Evolutionary conservation across 2,888 invertebrate genomes (phyloP), one percentile per base, ranked within the genome.

Genomic region (Eugnorisma glareosa): DNA sequence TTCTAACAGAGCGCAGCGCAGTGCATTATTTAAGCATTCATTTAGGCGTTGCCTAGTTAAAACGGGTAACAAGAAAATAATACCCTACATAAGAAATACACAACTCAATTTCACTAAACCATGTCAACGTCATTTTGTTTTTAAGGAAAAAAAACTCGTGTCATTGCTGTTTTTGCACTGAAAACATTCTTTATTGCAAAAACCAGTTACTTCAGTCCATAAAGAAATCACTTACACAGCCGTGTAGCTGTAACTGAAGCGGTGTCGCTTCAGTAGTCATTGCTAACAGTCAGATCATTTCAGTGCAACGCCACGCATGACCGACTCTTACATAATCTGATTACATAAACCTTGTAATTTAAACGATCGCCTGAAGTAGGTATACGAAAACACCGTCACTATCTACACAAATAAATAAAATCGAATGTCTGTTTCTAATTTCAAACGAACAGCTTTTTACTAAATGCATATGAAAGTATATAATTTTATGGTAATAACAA

Each of bases 281-380:
- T 78, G 79, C 83, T 82, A 82, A 81, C 73, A 68, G 48, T 76
- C 43, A 31, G 63, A 72, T 67, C 72, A 76, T 74, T 77, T 67
- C 21, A 73, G 83, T 81, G 80, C 85, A 88, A 81, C 86, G 88
- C 83, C 84, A 84, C 89, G 90, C 88, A 79, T 86, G 88, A 85
- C 66, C 77, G 80, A 80, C 73, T 86, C 81, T 91, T 91, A 87
- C 87, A 76, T 82, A 88, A 85, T 70, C 68, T 48, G 37, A 67
- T 89, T 89, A 85, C 81, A 81, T 86, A 79, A 89, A 68, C 68
- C 75, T 75, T 79, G 59, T 81, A 69, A 86, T 79, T 79, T 83
- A 77, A 86, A 86, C 81, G 54, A 37, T 68, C 35, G 66, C 24
- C 64, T 73, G 31, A 71, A 73, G 71, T n/a, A n/a, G n/a, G n/a